Percentiles rank a stretch among this genome's conserved stretches.
Evolutionary conservation across 2,888 invertebrate genomes (phyloP).

Genomic region (Agrotis ipsilon): DNA sequence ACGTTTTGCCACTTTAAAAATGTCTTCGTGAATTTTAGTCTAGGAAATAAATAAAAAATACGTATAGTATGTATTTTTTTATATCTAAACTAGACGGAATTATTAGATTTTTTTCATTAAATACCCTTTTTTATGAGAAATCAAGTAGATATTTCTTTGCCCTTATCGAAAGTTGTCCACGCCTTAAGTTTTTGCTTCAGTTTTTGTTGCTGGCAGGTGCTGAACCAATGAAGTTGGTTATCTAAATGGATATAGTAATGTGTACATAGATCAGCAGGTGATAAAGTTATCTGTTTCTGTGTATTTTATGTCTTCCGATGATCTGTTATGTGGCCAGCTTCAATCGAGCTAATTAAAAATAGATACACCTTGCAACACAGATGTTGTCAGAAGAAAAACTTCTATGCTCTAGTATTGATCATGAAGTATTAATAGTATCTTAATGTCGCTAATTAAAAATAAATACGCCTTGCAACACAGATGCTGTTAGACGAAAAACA

Average conservation of each 20-base stretch:
- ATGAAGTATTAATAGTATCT: too few species aligned
- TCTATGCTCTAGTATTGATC: neutral
- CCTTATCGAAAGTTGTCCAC: constrained; percentile 33
- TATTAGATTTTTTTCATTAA: too few species aligned
- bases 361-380: neutral
- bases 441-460: too few species aligned
- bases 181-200: constrained; percentile 41
- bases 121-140: neutral
- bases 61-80: too few species aligned
- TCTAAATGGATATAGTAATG: constrained; percentile 34
- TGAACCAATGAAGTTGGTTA: constrained; percentile 20
- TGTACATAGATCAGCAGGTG: constrained; percentile 29
- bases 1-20: too few species aligned
- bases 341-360: neutral
- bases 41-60: too few species aligned
- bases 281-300: neutral
- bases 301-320: constrained; percentile 20
- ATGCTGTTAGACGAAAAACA: too few species aligned
- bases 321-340: neutral
- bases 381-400: neutral
- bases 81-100: too few species aligned
- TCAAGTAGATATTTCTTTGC: constrained; percentile 18
- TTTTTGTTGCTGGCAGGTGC: constrained; percentile 48
- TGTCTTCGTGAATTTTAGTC: too few species aligned
- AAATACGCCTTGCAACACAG: too few species aligned